phyloP scores from a whole-genome alignment of 2,797 vertebrate species.

The Pogoniulus pusillus region DNA sequence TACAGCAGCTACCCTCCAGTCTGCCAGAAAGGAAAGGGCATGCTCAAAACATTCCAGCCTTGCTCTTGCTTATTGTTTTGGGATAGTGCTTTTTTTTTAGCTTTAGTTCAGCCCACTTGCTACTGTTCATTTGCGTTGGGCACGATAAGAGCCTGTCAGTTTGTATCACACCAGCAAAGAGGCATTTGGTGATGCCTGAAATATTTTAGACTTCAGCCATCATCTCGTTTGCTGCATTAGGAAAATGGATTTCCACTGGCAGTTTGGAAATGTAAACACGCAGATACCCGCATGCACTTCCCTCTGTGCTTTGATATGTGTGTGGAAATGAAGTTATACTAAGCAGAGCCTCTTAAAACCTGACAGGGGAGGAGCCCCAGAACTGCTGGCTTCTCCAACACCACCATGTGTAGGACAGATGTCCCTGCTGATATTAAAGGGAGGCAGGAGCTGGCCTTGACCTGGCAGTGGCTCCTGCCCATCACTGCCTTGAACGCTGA shows the following conservation, averaged over 20 bases:
- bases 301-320: neutral
- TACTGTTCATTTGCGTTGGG: neutral
- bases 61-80: slow-evolving; percentile 52
- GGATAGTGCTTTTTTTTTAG: neutral
- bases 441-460: neutral
- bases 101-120: neutral
- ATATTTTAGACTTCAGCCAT: neutral
- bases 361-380: neutral
- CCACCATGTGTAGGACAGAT: no score
- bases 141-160: neutral
- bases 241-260: neutral
- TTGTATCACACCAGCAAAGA: fast-evolving
- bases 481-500: neutral
- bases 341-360: neutral
- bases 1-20: neutral
- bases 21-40: slow-evolving; percentile 63
- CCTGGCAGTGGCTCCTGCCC: neutral
- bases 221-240: neutral
- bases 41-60: slow-evolving; percentile 39
- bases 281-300: neutral
- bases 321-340: neutral
- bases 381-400: neutral
- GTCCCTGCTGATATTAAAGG: fast-evolving
- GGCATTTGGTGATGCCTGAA: neutral
- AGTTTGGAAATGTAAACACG: neutral